Conservation (phyloP, 2,797 vertebrate genomes). For the Anableps anableps region DNA sequence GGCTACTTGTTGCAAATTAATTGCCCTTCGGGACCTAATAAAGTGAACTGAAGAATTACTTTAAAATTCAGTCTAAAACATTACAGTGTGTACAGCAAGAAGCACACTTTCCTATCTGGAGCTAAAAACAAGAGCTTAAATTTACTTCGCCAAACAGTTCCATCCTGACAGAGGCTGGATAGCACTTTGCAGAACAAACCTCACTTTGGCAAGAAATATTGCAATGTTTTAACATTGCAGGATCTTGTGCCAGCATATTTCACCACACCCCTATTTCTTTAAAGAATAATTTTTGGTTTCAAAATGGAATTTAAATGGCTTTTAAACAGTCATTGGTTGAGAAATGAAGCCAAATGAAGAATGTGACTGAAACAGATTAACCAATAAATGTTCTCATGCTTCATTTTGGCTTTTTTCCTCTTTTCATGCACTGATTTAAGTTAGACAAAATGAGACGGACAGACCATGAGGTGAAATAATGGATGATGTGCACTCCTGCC, state of each 20-base stretch:
- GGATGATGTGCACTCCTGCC: conserved; percentile 61
- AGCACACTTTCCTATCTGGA: background rate
- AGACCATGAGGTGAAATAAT: conserved; percentile 70
- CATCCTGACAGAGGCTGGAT: background rate
- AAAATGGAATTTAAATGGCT: background rate
- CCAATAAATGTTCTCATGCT: conserved; percentile 13
- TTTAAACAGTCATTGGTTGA: background rate
- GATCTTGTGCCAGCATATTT: background rate
- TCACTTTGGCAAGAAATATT: background rate
- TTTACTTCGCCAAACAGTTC: too few species aligned
- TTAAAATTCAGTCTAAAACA: background rate
- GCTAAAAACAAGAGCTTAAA: background rate
- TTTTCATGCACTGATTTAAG: conserved; percentile 56
- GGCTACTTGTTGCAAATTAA: too few species aligned
- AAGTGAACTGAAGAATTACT: background rate
- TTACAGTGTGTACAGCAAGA: background rate
- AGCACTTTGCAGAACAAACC: background rate
- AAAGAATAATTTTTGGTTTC: background rate
- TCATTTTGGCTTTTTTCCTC: conserved; percentile 34
- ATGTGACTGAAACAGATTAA: conserved; percentile 9
- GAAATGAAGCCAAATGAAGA: conserved; percentile 44
- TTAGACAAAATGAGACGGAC: conserved; percentile 37
- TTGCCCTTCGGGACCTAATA: too few species aligned
- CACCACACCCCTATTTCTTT: background rate
- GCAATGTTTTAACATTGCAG: background rate